Percentiles rank a stretch among this genome's conserved stretches.
Conservation (phyloP, 2,113 vertebrate species). For the Hemiscyllium ocellatum region DNA sequence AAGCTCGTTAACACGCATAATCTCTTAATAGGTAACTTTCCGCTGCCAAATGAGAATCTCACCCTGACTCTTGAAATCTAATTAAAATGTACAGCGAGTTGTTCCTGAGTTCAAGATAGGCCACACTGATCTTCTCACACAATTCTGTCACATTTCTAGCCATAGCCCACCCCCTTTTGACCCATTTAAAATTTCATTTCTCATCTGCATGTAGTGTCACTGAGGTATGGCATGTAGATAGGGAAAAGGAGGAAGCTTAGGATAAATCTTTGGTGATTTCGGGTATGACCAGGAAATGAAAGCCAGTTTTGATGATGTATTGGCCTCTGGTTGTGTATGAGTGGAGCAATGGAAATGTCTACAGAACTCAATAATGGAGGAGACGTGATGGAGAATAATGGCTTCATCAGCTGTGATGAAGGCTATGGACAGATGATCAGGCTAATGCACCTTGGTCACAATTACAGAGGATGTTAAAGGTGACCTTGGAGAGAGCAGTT, state of each 20-base stretch:
- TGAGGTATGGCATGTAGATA: neutral
- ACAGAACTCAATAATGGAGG: neutral
- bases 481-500: neutral
- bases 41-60: too few species aligned
- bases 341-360: neutral
- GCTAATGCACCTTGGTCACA: neutral
- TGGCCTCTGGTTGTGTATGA: neutral
- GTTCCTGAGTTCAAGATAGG: too few species aligned
- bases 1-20: too few species aligned
- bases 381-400: too few species aligned
- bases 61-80: too few species aligned
- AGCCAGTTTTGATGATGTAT: neutral
- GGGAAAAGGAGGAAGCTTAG: neutral
- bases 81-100: too few species aligned
- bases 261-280: neutral
- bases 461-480: neutral
- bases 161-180: too few species aligned
- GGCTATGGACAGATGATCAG: neutral
- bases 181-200: too few species aligned
- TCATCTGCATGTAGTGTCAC: neutral
- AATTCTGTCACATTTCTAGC: too few species aligned
- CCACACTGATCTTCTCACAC: too few species aligned
- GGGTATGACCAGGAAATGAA: neutral
- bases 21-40: too few species aligned
- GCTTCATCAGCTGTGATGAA: neutral